A percentile compares a stretch with the other conserved stretches of the same genome.
phyloP scores from a whole-genome alignment of 1,140 invertebrate genomes.

The Drosophila kurseongensis region DNA sequence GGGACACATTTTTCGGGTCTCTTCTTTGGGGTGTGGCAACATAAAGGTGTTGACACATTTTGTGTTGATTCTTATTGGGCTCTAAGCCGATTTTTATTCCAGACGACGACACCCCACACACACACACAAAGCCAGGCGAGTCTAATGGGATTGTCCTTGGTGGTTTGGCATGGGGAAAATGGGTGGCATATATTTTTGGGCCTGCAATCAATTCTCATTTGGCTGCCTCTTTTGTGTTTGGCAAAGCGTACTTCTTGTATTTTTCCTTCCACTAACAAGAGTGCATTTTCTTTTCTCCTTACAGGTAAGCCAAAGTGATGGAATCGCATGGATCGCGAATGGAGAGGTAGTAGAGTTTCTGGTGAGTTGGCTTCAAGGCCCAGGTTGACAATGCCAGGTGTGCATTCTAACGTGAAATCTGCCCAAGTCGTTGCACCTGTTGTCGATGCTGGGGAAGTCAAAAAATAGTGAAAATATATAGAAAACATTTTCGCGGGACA shows the following conservation, averaged over 20 bases:
- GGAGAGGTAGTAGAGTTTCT: conserved; percentile 17
- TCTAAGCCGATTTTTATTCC: conserved; percentile 71
- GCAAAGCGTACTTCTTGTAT: background rate
- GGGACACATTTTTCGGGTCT: conserved; percentile 47
- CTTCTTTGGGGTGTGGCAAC: conserved; percentile 62
- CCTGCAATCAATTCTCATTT: conserved; percentile 75
- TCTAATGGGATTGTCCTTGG: conserved; percentile 33
- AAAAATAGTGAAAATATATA: conserved; percentile 6
- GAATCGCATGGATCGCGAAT: conserved; percentile 17
- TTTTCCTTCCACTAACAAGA: conserved; percentile 20
- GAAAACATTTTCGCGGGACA: conserved; percentile 35
- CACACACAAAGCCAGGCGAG: background rate
- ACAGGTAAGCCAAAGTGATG: conserved; percentile 53
- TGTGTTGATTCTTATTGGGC: conserved; percentile 63
- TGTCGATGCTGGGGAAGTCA: no score
- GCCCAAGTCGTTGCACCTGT: conserved; percentile 38
- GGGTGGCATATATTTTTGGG: conserved; percentile 33
- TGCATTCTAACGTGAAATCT: conserved; percentile 57
- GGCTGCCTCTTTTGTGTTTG: conserved; percentile 53
- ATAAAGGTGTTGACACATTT: conserved; percentile 81
- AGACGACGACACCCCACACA: conserved; percentile 23
- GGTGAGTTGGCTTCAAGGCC: conserved; percentile 34
- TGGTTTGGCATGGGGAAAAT: background rate
- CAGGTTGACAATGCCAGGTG: conserved; percentile 40
- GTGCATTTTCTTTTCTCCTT: conserved; percentile 37